A percentile compares a stretch with the other conserved stretches of the same genome.
phyloP scores from a whole-genome alignment of 2,888 invertebrate species.

The Zygogramma bicolorata region DNA sequence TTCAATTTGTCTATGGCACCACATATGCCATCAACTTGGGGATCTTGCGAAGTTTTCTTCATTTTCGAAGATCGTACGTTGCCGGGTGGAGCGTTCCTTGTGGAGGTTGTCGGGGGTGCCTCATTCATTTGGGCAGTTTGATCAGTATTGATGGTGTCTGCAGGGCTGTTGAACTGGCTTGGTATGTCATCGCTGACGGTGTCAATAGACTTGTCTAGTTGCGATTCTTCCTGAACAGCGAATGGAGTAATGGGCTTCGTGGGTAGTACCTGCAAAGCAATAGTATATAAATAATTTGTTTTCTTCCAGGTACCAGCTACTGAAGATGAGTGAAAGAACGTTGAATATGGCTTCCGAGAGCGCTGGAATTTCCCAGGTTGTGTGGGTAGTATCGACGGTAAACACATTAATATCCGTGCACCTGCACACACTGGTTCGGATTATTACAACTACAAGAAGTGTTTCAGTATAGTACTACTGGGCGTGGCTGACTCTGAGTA shows the following conservation, averaged over 20 bases:
- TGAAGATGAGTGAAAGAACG: constrained; percentile 6
- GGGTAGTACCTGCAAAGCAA: background rate
- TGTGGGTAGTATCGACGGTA: background rate
- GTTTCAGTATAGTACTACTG: background rate
- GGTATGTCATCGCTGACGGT: background rate
- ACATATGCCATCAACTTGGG: background rate
- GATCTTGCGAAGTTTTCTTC: constrained; percentile 7
- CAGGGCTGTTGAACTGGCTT: background rate
- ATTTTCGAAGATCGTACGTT: constrained; percentile 1
- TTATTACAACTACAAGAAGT: constrained; percentile 8
- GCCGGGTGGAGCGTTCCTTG: background rate
- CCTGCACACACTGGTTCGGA: background rate
- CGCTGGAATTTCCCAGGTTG: constrained; percentile 1
- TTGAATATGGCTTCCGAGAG: background rate
- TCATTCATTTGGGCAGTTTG: background rate
- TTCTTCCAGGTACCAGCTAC: constrained; percentile 13
- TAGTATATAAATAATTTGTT: background rate
- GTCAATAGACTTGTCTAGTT: background rate
- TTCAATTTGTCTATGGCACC: constrained; percentile 10
- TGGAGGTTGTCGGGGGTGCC: background rate
- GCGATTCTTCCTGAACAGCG: background rate
- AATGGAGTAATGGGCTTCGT: background rate
- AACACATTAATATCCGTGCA: background rate
- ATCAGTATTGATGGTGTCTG: background rate
- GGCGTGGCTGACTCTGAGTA: background rate